Conservation (phyloP, 1,140 invertebrate genomes). For the Globodera rostochiensis region DNA sequence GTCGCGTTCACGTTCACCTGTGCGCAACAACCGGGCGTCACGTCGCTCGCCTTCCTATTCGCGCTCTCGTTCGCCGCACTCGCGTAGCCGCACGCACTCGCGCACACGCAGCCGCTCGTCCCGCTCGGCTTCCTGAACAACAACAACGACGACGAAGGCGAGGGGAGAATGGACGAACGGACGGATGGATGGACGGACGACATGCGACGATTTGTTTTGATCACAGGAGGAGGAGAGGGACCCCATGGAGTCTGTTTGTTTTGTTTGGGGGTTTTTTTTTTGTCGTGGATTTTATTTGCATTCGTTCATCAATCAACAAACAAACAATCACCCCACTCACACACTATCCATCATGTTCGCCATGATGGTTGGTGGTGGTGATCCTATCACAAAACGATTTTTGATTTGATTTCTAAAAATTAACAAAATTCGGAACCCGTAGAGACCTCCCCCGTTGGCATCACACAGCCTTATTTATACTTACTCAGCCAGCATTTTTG, state of each 20-base stretch:
- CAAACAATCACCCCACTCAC: no score
- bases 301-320: no score
- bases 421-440: no score
- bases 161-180: background rate
- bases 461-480: no score
- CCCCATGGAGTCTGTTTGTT: background rate
- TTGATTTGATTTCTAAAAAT: no score
- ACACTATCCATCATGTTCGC: no score
- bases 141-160: background rate
- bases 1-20: conserved; percentile 38
- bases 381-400: no score
- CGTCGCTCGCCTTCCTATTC: conserved; percentile 36
- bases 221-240: background rate
- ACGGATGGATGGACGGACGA: background rate
- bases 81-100: conserved; percentile 36
- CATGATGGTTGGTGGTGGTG: no score
- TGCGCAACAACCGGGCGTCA: conserved; percentile 2
- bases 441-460: no score
- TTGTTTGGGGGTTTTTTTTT: background rate
- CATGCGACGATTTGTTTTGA: background rate
- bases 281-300: background rate
- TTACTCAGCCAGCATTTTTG: no score
- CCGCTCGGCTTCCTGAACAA: conserved; percentile 2
- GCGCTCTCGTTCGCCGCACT: conserved; percentile 21
- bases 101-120: conserved; percentile 19